Base-by-base conservation (phyloP, 2,888 invertebrate species). In the Aphodius granarius region DNA sequence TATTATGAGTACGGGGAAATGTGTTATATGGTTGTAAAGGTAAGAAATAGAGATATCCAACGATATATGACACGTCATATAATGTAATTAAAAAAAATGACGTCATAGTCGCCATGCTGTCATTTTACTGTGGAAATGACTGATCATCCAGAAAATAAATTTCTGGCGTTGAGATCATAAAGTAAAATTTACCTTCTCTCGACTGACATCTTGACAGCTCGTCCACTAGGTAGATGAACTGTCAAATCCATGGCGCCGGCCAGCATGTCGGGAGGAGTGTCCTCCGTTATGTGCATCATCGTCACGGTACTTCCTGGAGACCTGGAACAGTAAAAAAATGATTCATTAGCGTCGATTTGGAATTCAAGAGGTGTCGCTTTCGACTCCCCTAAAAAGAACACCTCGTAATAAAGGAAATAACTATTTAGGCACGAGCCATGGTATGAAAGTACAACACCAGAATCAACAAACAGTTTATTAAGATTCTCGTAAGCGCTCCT, bases 241-340 rank as follows among this genome's bases (percentile, higher is more conserved):
- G 89, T 88, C 77, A 93, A 89, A 83, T 92, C 91, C 92, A 92
- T 92, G 84, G 90, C 90, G 79, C 92, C 92, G 79, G 92, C 91
- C 85, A 93, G 87, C 89, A 92, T 91, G 85, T 92, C 92, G 77
- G 91, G 90, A 78, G 92, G 92, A 70, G 92, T 92, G 85, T 92
- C 92, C 86, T 92, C 92, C 78, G 92, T 92, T 85, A 92, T 91
- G 81, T 87, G 87, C 83, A 87, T 84, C 87, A 87, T 87, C 74
- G 83, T 84, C 83, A 76, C 78, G 68, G 76, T 72, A 72, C 78
- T 77, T 66, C 77, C 71, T 70, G 77, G 71, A 16, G 75, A 73
- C 73, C 75, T 77, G 68, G 6, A 76, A 76, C 22, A 71, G 66
- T 71, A 68, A 19, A 68, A 68, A 68, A 43, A 43, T 43, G 43